Evolutionary conservation across 2,888 invertebrate species (phyloP).

Genomic region (Lumbricus terrestris): DNA sequence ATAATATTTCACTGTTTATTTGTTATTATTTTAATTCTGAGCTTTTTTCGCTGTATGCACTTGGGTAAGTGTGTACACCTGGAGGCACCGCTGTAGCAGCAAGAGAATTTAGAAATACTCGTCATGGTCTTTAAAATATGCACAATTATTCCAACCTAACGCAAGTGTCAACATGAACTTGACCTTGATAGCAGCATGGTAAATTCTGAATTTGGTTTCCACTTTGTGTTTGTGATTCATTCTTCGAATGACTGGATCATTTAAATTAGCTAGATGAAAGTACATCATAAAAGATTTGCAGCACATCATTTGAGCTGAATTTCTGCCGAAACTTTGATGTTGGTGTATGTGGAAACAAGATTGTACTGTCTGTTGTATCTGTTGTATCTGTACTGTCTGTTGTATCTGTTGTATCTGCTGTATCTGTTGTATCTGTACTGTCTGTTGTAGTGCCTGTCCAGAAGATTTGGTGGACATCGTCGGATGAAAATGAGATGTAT

Average conservation of each 20-base stretch:
- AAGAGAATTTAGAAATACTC: too few species aligned
- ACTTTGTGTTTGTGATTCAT: neutral
- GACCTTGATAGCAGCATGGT: neutral
- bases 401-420: too few species aligned
- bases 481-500: neutral
- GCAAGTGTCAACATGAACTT: neutral
- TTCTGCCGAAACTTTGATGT: neutral
- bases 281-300: neutral
- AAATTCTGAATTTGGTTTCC: neutral
- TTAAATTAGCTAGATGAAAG: neutral
- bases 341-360: neutral
- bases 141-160: neutral
- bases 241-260: neutral
- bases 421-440: too few species aligned
- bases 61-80: too few species aligned
- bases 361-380: too few species aligned
- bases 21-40: too few species aligned
- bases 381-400: neutral
- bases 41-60: too few species aligned
- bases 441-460: constrained; percentile 17
- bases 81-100: too few species aligned
- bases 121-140: too few species aligned
- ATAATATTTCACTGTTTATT: too few species aligned
- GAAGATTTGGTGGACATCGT: neutral
- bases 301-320: neutral